These are phyloP conservation scores for Neomorphus geoffroyi DNA, from an alignment of 2,797 vertebrate genomes.

Conservation along the genomic window DNA sequence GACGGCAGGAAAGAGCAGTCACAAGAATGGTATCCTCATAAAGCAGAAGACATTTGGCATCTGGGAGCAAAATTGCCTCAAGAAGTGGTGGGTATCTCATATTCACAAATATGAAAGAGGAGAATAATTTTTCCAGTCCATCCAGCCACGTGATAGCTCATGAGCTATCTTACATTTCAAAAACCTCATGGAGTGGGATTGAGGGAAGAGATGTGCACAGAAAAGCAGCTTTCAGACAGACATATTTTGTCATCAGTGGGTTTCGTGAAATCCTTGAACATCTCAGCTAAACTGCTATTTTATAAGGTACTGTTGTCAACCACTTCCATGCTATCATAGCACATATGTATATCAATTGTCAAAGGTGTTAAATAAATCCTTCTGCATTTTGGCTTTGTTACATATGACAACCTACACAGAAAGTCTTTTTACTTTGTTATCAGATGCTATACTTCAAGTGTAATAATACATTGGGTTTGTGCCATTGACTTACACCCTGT, in stretches of 20 bases:
- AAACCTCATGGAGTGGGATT: not conserved
- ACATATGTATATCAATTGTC: constrained; percentile 34
- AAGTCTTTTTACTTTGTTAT: not conserved
- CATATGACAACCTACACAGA: constrained; percentile 13
- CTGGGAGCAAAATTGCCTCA: not conserved
- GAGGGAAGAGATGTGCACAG: not conserved
- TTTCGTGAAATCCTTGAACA: not conserved
- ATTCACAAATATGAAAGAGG: not conserved
- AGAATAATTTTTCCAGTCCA: not conserved
- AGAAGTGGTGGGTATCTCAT: not conserved
- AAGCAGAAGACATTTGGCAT: not conserved
- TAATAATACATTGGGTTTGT: not conserved
- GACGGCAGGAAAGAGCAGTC: not conserved
- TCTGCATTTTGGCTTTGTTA: constrained; percentile 25
- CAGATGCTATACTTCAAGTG: not conserved
- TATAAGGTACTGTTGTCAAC: not conserved
- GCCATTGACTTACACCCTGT: not conserved
- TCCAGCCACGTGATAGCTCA: not conserved
- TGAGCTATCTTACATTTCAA: not conserved
- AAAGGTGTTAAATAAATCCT: constrained; percentile 19
- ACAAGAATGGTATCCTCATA: not conserved
- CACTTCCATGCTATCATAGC: constrained; percentile 4
- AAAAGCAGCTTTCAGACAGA: not conserved
- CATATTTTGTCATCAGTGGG: not conserved
- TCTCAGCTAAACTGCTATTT: constrained; percentile 9